Base-by-base conservation (phyloP, 2,888 invertebrate genomes). In the Eupithecia exiguata region DNA sequence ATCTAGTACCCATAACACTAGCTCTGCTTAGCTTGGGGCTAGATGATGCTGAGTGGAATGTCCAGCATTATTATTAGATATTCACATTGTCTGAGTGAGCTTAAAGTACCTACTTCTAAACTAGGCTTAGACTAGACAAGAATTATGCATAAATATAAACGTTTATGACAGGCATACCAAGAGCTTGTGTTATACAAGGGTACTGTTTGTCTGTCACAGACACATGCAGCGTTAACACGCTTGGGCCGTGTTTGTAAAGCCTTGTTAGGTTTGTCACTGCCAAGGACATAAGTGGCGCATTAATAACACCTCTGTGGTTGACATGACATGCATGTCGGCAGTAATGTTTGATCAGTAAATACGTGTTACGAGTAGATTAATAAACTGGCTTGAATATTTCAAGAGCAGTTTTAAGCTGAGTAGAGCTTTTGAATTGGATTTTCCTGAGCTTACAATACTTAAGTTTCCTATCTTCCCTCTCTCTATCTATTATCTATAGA, bases 261-360 rank as follows among this genome's bases (percentile, higher is more conserved):
- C 69, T 72, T 73, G 73, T 49, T 65, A 74, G 71, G 74, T 81
- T 80, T 81, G 84, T 82, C 84, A 83, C 80, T 84, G 84, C 80
- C 83, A 81, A 79, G 81, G 83, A 76, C 84, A 71, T 73, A 38
- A 82, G 77, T 74, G 76, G 74, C 77, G 76, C 79, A 74, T 74
- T 70, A 75, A 73, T 75, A 71, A 68, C 67, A 69, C 72, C 69
- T 72, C 72, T 75, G 75, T 71, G 63, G 49, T n/a, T 70, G 76
- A 68, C 77, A 72, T 76, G 69, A 70, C 78, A 76, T 76, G 76
- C 78, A 78, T 70, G 71, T 63, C 25, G 62, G 65, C 7, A 40
- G 25, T 40, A 18, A 69, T 74, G 71, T 75, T 77, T 76, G 73
- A 43, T 71, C 61, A 71, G 71, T 62, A 73, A 76, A 73, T 63